Base-by-base conservation (phyloP, 2,888 invertebrate genomes). In the Adineta ricciae region DNA sequence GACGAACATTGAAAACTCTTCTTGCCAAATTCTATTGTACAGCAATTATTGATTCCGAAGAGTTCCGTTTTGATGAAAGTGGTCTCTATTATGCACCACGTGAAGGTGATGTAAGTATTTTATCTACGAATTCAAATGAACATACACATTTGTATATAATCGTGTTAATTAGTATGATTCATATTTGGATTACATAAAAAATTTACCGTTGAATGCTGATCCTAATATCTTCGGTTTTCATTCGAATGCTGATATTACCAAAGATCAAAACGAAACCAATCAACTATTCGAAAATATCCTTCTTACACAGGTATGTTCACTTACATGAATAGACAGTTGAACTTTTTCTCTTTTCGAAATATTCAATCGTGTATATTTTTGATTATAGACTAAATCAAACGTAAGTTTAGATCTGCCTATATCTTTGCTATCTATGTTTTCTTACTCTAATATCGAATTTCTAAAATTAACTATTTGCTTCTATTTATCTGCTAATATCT, bases 161-260 rank as follows among this genome's bases (percentile, higher is more conserved):
- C n/a, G n/a, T 78, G 1, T 7, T 78, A 73, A n/a, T n/a, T 87
- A 91, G 90, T 90, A 90, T 87, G 91, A 91, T 14, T 88, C 88
- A 36, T 91, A 91, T 87, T 87, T 91, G 1, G 90, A 90, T 85
- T 91, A 90, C 87, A 90, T 90, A 56, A 88, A 88, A 84, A 87
- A 86, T n/a, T 88, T 91, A 64, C 91, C 91, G 16, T 87, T 89
- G 83, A 89, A 90, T 86, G 90, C 90, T 2, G 88, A 89, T 36
- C 91, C 91, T 7, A 90, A 90, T 86, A 89, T 91, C 73, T 91
- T 91, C 87, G 91, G 91, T 50, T 90, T 91, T 90, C 89, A 91
- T 86, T 88, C 90, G 50, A 91, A 91, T 87, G 91, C 91, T 36
- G 90, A 91, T 87, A 91, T 91, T 87, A 91, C 90, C 11, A 91